Base-by-base conservation (phyloP, 2,888 invertebrate genomes). In the Polymixis flavicincta region DNA sequence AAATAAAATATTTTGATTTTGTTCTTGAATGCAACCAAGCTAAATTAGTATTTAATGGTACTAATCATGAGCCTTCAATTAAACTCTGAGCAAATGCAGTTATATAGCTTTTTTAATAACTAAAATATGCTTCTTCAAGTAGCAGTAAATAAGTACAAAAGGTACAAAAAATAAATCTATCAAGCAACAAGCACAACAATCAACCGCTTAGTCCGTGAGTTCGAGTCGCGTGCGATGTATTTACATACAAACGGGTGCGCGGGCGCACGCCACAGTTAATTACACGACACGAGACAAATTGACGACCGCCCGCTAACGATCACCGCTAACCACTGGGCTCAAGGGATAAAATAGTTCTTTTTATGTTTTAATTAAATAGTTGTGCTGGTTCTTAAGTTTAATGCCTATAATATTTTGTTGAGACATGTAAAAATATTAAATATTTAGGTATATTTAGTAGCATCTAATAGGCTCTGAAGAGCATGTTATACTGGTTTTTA, bases 191-290 rank as follows among this genome's bases (percentile, higher is more conserved):
- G 70, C 61, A 66, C 80, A 74, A 83, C 85, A 84, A 84, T 85
- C 83, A 60, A 70, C 65, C 60, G 71, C 19, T 66, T 63, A 60
- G 71, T 73, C 76, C 75, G 61, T 78, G 80, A 79, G 77, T 87
- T 78, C 78, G 82, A 78, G 80, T 80, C 79, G 80, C 80, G 81
- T 82, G 83, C 79, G 82, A 82, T 85, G 84, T 86, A 90, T 90
- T 90, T 84, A 86, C 90, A 91, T 90, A 90, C 90, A 90, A 91
- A 90, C 89, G 88, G 76, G 86, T 85, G 86, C 88, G 85, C 86
- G 70, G 70, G 84, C 85, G 82, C 87, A 75, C 80, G 78, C 76
- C 82, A 77, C 78, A 70, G 83, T 87, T 89, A 89, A 90, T 88
- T 89, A 85, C 86, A 80, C 78, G 78, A 82, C 83, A 78, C 78